Percentiles rank a stretch among this genome's conserved stretches.
These are phyloP conservation scores for Acanthornis magna DNA, from an alignment of 2,797 vertebrate genomes.

Conservation along the genomic window DNA sequence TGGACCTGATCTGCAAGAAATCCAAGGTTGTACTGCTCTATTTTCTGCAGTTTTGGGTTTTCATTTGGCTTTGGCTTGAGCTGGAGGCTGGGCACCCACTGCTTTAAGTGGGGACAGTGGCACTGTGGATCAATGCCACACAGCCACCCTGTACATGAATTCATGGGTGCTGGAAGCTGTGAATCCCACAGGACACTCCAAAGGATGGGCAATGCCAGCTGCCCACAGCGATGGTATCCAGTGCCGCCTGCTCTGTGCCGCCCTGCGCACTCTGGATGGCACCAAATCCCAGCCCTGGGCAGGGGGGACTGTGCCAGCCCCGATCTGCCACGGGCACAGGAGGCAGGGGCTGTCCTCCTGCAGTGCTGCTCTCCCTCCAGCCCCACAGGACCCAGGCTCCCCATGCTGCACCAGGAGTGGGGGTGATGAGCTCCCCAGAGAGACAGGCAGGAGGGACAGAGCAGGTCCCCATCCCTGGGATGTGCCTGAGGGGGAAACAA, in stretches of 20 bases:
- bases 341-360: neutral
- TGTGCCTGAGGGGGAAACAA: neutral
- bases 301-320: neutral
- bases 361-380: neutral
- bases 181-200: neutral
- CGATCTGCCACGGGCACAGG: accelerated
- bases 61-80: neutral
- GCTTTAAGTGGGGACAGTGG: neutral
- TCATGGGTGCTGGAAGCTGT: neutral
- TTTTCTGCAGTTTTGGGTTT: neutral
- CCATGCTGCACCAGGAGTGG: accelerated
- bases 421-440: neutral
- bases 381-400: neutral
- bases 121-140: neutral
- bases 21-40: neutral
- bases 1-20: neutral
- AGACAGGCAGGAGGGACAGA: neutral
- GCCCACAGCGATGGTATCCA: neutral
- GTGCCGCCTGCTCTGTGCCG: neutral
- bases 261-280: neutral
- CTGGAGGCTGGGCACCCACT: neutral
- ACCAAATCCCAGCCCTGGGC: neutral
- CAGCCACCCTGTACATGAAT: neutral
- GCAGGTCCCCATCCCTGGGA: neutral
- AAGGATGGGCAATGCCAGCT: accelerated